Conservation (phyloP, 1,140 invertebrate species). For the Drosophila tani region DNA sequence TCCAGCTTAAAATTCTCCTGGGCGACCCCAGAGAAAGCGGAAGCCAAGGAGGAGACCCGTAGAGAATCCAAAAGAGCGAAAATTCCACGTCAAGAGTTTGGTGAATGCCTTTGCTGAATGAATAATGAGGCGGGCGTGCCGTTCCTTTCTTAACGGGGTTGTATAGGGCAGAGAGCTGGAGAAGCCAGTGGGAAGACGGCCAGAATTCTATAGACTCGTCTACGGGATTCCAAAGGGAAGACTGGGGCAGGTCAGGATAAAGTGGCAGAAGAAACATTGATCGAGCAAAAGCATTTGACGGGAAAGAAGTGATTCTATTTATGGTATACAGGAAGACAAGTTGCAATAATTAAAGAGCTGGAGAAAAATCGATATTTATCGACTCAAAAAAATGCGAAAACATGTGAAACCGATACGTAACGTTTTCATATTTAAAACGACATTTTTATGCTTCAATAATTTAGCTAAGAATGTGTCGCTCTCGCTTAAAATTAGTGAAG, state of each 20-base stretch:
- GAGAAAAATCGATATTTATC: neutral
- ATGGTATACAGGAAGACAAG: neutral
- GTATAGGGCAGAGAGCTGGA: neutral
- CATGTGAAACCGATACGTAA: too few relatives aligned
- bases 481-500: slow-evolving; percentile 9
- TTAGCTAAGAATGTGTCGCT: neutral
- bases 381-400: too few relatives aligned
- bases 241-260: slow-evolving; percentile 37
- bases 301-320: neutral
- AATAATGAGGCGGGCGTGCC: slow-evolving; percentile 68
- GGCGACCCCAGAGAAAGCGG: slow-evolving; percentile 55
- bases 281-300: slow-evolving; percentile 4
- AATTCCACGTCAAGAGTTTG: slow-evolving; percentile 54
- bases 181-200: slow-evolving; percentile 9
- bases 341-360: too few relatives aligned
- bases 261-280: neutral
- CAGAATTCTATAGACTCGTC: slow-evolving; percentile 29
- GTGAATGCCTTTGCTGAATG: slow-evolving; percentile 68
- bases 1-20: slow-evolving; percentile 60
- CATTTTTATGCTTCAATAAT: slow-evolving; percentile 19
- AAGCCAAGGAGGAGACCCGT: slow-evolving; percentile 20
- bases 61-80: slow-evolving; percentile 33
- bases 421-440: neutral
- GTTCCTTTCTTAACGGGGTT: slow-evolving; percentile 1
- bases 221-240: slow-evolving; percentile 10